Evolutionary conservation across 2,113 vertebrate species (phyloP).

Genomic region (Brachyhypopomus gauderio): DNA sequence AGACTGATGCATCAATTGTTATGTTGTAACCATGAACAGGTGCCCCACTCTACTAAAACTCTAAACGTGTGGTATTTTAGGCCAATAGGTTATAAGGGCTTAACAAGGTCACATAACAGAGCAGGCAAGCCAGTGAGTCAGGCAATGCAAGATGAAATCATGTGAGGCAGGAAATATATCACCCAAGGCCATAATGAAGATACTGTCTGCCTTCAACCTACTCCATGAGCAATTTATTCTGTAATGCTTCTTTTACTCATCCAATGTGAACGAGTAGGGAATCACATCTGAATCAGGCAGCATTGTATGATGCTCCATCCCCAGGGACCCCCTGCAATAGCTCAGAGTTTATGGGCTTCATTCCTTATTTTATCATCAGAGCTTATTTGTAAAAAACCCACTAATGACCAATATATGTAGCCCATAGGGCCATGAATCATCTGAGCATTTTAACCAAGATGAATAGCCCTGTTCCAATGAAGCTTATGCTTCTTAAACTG

Average conservation of each 20-base stretch:
- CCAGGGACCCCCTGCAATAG: neutral
- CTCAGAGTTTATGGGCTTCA: neutral
- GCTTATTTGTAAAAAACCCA: slow-evolving; percentile 22
- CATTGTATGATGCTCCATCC: neutral
- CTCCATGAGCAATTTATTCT: slow-evolving; percentile 14
- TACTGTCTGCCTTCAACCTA: slow-evolving; percentile 10
- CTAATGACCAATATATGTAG: neutral
- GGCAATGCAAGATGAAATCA: slow-evolving; percentile 31
- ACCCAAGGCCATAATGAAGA: slow-evolving; percentile 21
- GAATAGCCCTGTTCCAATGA: neutral
- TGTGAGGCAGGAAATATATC: slow-evolving; percentile 29
- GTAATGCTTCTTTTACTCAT: slow-evolving; percentile 14
- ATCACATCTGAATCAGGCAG: slow-evolving; percentile 7
- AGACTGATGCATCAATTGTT: neutral
- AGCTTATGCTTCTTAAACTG: neutral
- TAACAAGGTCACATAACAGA: neutral
- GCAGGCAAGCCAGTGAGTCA: slow-evolving; percentile 27
- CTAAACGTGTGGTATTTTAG: slow-evolving; percentile 9
- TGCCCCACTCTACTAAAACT: slow-evolving; percentile 18
- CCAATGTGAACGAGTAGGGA: slow-evolving; percentile 10
- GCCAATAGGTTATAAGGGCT: slow-evolving; percentile 5
- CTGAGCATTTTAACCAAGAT: neutral
- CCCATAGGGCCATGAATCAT: neutral
- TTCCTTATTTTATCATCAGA: slow-evolving; percentile 16
- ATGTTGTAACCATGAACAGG: neutral